Percentiles rank a stretch among this genome's conserved stretches.
Evolutionary conservation across 2,113 vertebrate species (phyloP).

Genomic region (Oreochromis aureus): DNA sequence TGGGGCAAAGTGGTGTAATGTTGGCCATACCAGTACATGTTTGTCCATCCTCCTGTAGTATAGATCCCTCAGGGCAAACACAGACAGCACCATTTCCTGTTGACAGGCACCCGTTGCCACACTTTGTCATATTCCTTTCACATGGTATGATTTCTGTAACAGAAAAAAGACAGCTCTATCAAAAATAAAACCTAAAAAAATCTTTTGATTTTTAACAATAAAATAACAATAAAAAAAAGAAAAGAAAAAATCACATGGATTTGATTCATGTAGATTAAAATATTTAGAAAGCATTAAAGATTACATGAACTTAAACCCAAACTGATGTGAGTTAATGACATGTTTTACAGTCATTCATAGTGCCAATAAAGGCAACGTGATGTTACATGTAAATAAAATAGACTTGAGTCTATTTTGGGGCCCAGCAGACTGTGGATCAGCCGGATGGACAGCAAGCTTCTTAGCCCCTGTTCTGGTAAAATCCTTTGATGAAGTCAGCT

Average conservation of each 20-base stretch:
- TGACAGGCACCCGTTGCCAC: conserved; percentile 79
- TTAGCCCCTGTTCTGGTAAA: conserved; percentile 24
- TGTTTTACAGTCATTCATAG: not conserved
- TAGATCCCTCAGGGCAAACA: conserved; percentile 84
- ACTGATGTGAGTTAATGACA: not conserved
- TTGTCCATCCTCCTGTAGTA: conserved; percentile 77
- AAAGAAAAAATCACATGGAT: not conserved
- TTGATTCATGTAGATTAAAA: not conserved
- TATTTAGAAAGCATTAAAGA: not conserved
- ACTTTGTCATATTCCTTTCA: conserved; percentile 62
- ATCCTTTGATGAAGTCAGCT: conserved; percentile 40
- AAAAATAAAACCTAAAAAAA: not conserved
- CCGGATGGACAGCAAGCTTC: conserved; percentile 40
- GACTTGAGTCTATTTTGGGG: not conserved
- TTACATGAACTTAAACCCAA: not conserved
- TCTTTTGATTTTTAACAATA: too few relatives aligned
- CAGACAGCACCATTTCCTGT: conserved; percentile 76
- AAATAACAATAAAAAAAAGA: not conserved
- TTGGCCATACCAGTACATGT: conserved; percentile 78
- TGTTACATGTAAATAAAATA: not conserved
- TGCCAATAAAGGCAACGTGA: not conserved
- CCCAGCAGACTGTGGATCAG: not conserved
- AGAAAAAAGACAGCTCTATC: not conserved
- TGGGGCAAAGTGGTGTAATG: not conserved
- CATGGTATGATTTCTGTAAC: conserved; percentile 78